Evolutionary conservation across 2,113 vertebrate genomes (phyloP), one percentile per base, ranked within the genome.

Genomic region (Gasterosteus nipponicus): DNA sequence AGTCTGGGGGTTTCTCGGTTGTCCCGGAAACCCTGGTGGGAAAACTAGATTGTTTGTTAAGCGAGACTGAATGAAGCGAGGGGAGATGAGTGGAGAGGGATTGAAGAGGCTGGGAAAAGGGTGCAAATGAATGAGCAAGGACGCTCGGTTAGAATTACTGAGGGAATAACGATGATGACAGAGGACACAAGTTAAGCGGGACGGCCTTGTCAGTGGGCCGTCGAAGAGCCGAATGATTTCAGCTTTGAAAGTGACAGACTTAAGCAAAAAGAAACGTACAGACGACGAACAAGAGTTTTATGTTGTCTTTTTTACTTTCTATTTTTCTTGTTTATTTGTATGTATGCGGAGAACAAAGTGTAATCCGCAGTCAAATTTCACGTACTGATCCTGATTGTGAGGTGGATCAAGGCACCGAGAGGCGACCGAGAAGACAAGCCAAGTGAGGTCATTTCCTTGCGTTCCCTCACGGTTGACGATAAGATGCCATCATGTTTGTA

Each of bases 21-120:
- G 89, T 89, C 90, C 42, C 83, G 89, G 57, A 78, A 71, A 92
- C 87, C 46, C 78, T 72, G 73, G 74, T 90, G 92, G 88, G 89
- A 89, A 92, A 91, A 65, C 65, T 77, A 18, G 41, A 77, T 78
- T 91, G 81, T 86, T 90, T 91, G 87, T 86, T 76, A 57, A 82
- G 73, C 51, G 64, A 60, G 74, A 65, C 60, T 87, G 75, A 89
- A 86, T 87, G 68, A 84, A 72, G 73, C 16, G 61, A 1, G 71
- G 73, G 49, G 65, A 70, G 73, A 79, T 74, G 67, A 86, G 86
- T 72, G 76, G 46, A 79, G 75, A 74, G 58, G 69, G 63, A 62
- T 18, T 69, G 70, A 56, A 70, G 53, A 80, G 72, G 62, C 64
- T 83, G 83, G 75, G 67, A 83, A 68, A 56, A 51, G 74, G 58